Evolutionary conservation across 2,113 vertebrate genomes (phyloP).

Genomic region (Indicator indicator): DNA sequence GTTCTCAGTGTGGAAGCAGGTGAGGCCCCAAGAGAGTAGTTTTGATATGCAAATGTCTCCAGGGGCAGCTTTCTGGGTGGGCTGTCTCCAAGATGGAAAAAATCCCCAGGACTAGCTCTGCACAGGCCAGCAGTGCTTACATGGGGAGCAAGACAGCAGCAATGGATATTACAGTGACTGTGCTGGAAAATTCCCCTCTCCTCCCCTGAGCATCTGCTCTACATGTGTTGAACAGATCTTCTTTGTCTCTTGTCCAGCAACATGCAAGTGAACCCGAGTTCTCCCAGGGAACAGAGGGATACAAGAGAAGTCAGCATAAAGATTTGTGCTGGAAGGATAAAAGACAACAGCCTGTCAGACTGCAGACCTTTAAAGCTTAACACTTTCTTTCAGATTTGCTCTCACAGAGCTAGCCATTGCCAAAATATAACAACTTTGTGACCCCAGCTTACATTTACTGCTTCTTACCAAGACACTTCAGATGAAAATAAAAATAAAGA

Average conservation of each 20-base stretch:
- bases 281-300: conserved; percentile 48
- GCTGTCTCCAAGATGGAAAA: background rate
- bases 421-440: conserved; percentile 29
- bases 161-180: conserved; percentile 53
- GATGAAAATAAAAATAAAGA: background rate
- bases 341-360: conserved; percentile 68
- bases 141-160: conserved; percentile 49
- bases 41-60: background rate
- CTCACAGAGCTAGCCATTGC: conserved; percentile 16
- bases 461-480: conserved; percentile 38
- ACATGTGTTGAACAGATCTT: conserved; percentile 66
- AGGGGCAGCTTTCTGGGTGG: conserved; percentile 29
- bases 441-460: conserved; percentile 15
- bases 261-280: conserved; percentile 31
- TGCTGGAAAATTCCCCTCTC: conserved; percentile 37
- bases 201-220: conserved; percentile 70
- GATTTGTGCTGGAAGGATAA: conserved; percentile 63
- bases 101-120: conserved; percentile 15
- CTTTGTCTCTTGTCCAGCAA: conserved; percentile 65
- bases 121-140: conserved; percentile 7
- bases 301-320: conserved; percentile 63
- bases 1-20: background rate
- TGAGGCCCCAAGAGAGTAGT: background rate
- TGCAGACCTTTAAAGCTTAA: conserved; percentile 62
- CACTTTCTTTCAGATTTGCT: conserved; percentile 62